Conservation (phyloP, 2,113 vertebrate genomes). For the Phyllostomus discolor region DNA sequence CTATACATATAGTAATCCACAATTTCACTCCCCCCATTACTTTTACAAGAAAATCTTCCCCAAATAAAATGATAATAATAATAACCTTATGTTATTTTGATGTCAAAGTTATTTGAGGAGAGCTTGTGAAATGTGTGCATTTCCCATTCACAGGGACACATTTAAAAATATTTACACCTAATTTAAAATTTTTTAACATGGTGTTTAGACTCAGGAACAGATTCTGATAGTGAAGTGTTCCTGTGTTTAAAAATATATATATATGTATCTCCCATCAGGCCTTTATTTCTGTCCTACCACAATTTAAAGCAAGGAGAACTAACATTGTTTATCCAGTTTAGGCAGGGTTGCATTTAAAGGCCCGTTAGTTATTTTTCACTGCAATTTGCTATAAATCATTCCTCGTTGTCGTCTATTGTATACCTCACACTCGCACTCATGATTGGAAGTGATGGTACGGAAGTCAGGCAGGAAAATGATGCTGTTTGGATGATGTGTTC, state of each 20-base stretch:
- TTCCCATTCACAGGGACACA: neutral
- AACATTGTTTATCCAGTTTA: conserved; percentile 16
- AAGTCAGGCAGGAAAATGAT: conserved; percentile 37
- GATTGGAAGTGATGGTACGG: conserved; percentile 13
- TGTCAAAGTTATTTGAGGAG: neutral
- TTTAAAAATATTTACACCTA: neutral
- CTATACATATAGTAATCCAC: neutral
- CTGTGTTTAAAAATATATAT: neutral
- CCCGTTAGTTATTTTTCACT: neutral
- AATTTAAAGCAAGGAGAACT: neutral
- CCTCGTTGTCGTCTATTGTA: conserved; percentile 7
- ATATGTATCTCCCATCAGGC: neutral
- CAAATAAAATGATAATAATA: neutral
- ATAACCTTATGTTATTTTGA: neutral
- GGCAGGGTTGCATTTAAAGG: conserved; percentile 31
- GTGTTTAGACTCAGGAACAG: neutral
- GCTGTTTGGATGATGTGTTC: conserved; percentile 40
- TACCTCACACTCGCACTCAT: neutral
- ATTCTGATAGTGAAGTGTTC: neutral
- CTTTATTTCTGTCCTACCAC: neutral
- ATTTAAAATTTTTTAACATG: neutral
- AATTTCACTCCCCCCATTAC: neutral
- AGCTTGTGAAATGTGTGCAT: neutral
- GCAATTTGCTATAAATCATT: conserved; percentile 35
- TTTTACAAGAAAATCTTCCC: neutral